Evolutionary conservation across 2,113 vertebrate species (phyloP).

Genomic region (Epinephelus fuscoguttatus): DNA sequence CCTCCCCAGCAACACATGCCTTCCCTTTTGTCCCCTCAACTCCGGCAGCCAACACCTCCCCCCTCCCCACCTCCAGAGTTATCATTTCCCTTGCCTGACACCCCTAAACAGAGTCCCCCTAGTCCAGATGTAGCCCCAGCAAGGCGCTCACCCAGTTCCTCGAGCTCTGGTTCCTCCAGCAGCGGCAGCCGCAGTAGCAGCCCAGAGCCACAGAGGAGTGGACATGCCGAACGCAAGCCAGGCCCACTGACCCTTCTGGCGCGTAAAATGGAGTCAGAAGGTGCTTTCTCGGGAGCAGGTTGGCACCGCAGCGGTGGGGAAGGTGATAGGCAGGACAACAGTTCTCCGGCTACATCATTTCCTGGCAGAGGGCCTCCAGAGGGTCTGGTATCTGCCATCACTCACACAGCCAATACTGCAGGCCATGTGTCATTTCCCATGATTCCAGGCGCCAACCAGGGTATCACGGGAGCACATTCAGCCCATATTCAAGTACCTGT

Average conservation of each 20-base stretch:
- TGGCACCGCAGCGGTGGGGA: conserved; percentile 70
- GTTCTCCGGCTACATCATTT: conserved; percentile 48
- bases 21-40: conserved; percentile 82
- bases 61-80: conserved; percentile 86
- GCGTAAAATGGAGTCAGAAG: conserved; percentile 85
- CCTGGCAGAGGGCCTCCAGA: conserved; percentile 68
- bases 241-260: conserved; percentile 84
- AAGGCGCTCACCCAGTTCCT: conserved; percentile 80
- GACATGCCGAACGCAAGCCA: conserved; percentile 79
- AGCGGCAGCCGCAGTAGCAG: conserved; percentile 86
- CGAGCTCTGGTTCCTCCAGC: conserved; percentile 85
- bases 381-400: conserved; percentile 72
- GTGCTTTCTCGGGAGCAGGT: conserved; percentile 79
- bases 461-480: conserved; percentile 53
- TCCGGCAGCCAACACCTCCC: conserved; percentile 85
- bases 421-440: conserved; percentile 65
- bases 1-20: conserved; percentile 83
- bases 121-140: conserved; percentile 79
- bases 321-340: conserved; percentile 71
- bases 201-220: conserved; percentile 83
- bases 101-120: conserved; percentile 87
- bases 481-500: conserved; percentile 71
- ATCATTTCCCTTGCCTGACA: conserved; percentile 85
- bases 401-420: conserved; percentile 75
- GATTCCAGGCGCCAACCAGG: conserved; percentile 71